Evolutionary conservation across 2,797 vertebrate genomes (phyloP).

Genomic region (Brachymystax lenok): DNA sequence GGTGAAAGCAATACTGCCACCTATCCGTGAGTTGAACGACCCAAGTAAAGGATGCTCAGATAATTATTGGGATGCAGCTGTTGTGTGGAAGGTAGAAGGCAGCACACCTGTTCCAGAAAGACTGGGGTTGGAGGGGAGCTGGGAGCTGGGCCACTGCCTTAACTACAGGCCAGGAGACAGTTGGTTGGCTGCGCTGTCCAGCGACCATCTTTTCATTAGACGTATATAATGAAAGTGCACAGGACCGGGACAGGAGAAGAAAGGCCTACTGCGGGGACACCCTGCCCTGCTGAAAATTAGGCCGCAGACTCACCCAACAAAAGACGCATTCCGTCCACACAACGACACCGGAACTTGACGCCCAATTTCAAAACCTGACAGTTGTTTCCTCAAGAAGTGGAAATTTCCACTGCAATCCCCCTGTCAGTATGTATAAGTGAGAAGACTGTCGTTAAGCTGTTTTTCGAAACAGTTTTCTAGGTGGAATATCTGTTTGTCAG

Average conservation of each 20-base stretch:
- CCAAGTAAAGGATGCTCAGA: neutral
- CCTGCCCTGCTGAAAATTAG: constrained; percentile 78
- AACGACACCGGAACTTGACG: constrained; percentile 73
- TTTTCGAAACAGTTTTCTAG: constrained; percentile 71
- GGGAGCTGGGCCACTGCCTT: constrained; percentile 63
- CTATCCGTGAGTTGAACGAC: neutral
- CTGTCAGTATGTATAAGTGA: constrained; percentile 44
- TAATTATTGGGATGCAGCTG: too few species aligned
- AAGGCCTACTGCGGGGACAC: constrained; percentile 76
- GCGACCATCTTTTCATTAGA: constrained; percentile 82
- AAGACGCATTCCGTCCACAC: constrained; percentile 77
- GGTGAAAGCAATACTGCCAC: neutral
- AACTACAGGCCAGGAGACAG: constrained; percentile 73
- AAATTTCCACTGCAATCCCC: constrained; percentile 74
- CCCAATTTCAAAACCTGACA: constrained; percentile 63
- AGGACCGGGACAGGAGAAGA: constrained; percentile 62
- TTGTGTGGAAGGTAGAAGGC: neutral
- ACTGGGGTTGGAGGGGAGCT: constrained; percentile 20
- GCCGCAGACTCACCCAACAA: constrained; percentile 72
- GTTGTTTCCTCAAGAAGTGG: constrained; percentile 67
- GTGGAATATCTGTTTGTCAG: constrained; percentile 64
- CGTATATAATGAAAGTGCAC: constrained; percentile 82
- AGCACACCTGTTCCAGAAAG: constrained; percentile 66
- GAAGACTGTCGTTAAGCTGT: constrained; percentile 44
- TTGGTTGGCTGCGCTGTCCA: constrained; percentile 63